phyloP scores from a whole-genome alignment of 2,888 invertebrate genomes.

The Hofmannophila pseudospretella region DNA sequence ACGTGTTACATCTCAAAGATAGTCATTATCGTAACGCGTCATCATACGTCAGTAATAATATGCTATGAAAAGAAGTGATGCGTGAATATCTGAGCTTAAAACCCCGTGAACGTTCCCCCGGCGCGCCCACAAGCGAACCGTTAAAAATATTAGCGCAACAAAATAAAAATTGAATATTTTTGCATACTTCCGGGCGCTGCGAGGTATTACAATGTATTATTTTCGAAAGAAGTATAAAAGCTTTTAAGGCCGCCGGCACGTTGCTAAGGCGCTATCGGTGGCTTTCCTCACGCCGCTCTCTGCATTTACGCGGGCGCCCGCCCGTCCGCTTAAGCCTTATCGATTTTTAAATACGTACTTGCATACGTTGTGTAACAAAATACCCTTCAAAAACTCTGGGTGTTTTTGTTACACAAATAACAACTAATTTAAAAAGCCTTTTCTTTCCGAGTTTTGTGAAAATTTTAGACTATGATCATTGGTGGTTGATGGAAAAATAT shows the following conservation, averaged over 20 bases:
- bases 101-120: constrained; percentile 41
- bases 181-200: constrained; percentile 53
- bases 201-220: constrained; percentile 68
- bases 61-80: constrained; percentile 37
- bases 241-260: constrained; percentile 69
- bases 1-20: too few species aligned
- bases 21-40: too few species aligned
- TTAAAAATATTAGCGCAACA: constrained; percentile 55
- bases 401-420: too few species aligned
- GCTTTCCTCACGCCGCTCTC: constrained; percentile 40
- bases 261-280: constrained; percentile 57
- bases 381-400: not conserved
- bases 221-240: constrained; percentile 70
- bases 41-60: constrained; percentile 48
- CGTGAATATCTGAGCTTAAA: constrained; percentile 63
- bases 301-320: constrained; percentile 34
- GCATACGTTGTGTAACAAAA: not conserved
- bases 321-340: constrained; percentile 54
- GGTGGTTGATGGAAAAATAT: too few species aligned
- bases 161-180: constrained; percentile 72
- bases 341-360: constrained; percentile 40
- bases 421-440: too few species aligned
- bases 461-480: too few species aligned
- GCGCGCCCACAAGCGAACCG: constrained; percentile 34
- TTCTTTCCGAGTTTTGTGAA: too few species aligned